Evolutionary conservation across 2,113 vertebrate species (phyloP), one percentile per base, ranked within the genome.

Genomic region (Ochotona princeps): DNA sequence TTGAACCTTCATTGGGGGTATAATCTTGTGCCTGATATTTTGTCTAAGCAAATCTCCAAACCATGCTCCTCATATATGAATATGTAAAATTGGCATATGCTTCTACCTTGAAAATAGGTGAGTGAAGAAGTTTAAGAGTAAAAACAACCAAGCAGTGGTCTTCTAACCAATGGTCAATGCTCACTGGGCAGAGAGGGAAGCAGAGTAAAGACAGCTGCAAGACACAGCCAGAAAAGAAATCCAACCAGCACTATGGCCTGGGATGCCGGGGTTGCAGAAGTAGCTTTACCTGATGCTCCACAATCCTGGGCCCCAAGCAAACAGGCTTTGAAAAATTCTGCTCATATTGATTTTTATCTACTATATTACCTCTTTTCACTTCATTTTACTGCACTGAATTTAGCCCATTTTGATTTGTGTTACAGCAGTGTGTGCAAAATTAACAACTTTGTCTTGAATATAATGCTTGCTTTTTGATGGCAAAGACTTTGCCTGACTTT

Each of bases 341-440:
- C 2, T 21, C 12, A 49, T 1, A 6, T 30, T 23, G 84, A 23
- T 21, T 61, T 83, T 61, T n/a, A 44, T 21, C 5, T 23, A 12
- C 20, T 20, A 44, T 30, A 10, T 66, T 49, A 72, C 32, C 26
- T 66, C 54, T 1, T 7, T 60, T 30, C 44, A 73, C 5, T 18
- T n/a, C 38, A 6, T 44, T 44, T 44, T 44, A 44, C 38, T 44
- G 38, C 23, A 73, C 21, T 82, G 2, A 2, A 54, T 13, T 81
- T 23, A 73, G 51, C 1, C 25, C 44, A 14, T 20, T 49, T 25
- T 61, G 35, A 49, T 60, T 21, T 76, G 32, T 61, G 12, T 5
- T 60, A 1, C 14, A 28, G 10, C 6, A 23, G 1, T 25, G 0
- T 85, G 30, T 82, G 20, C 2, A 9, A 15, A 0, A 8, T 4